A percentile compares a stretch with the other conserved stretches of the same genome.
These are phyloP conservation scores for Selenia dentaria DNA, from an alignment of 2,888 invertebrate species.

Conservation along the genomic window DNA sequence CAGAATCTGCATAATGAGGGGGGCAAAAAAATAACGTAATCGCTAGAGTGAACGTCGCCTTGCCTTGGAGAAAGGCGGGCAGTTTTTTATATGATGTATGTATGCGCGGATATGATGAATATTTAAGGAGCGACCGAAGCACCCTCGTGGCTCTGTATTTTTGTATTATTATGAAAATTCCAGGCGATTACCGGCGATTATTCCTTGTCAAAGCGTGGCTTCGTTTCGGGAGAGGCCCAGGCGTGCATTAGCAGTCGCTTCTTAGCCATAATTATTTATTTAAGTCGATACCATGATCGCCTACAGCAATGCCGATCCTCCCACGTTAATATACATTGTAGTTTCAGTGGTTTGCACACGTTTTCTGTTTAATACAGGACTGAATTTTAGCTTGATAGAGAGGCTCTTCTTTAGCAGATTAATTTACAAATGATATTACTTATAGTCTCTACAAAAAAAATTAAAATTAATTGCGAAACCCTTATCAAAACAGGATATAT, in stretches of 20 bases:
- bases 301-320: constrained; percentile 51
- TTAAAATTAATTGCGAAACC: no score
- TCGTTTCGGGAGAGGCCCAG: constrained; percentile 42
- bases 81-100: constrained; percentile 58
- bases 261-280: constrained; percentile 49
- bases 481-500: neutral
- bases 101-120: constrained; percentile 64
- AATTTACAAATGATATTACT: no score
- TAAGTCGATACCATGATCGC: constrained; percentile 53
- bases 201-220: constrained; percentile 65
- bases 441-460: no score
- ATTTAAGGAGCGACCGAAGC: constrained; percentile 57
- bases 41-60: constrained; percentile 77
- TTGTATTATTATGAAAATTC: constrained; percentile 60
- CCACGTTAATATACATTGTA: constrained; percentile 37
- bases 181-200: constrained; percentile 64
- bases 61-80: constrained; percentile 73
- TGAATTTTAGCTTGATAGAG: neutral
- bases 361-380: neutral
- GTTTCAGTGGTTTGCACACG: constrained; percentile 4
- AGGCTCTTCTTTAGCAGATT: neutral
- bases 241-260: constrained; percentile 39
- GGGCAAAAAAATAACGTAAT: constrained; percentile 76
- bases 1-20: constrained; percentile 83
- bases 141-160: constrained; percentile 53